phyloP scores from a whole-genome alignment of 2,113 vertebrate species.

The Ornithorhynchus anatinus region DNA sequence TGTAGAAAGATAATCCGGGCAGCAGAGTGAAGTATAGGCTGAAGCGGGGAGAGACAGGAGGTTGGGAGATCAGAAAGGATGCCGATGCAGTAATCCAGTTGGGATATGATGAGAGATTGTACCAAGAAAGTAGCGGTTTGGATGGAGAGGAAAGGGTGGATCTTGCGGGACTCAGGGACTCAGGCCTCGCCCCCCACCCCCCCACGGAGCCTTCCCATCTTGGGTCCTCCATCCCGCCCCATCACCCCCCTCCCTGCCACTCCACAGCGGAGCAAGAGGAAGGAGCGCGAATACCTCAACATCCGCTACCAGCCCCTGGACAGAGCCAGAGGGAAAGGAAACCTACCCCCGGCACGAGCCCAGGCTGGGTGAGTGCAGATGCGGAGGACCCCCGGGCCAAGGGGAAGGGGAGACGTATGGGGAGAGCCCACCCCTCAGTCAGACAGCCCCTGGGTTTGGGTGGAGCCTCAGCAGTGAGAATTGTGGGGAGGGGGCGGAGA shows the following conservation, averaged over 20 bases:
- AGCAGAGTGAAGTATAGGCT: too few species aligned
- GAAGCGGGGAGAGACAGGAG: too few species aligned
- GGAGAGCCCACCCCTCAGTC: not conserved
- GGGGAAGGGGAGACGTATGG: not conserved
- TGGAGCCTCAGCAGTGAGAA: too few species aligned
- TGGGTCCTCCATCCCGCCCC: not conserved
- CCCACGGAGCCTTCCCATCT: not conserved
- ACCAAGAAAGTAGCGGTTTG: too few species aligned
- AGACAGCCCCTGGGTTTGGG: not conserved
- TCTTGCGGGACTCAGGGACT: too few species aligned
- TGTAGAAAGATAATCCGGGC: too few species aligned
- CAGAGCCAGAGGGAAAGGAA: constrained; percentile 72
- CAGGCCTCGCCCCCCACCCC: too few species aligned
- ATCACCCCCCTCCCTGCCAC: not conserved
- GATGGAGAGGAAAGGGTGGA: too few species aligned
- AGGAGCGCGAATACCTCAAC: constrained; percentile 81
- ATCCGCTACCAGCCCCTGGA: constrained; percentile 76
- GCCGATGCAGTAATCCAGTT: too few species aligned
- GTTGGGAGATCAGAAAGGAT: too few species aligned
- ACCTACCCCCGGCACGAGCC: constrained; percentile 62
- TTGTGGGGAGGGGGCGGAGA: too few species aligned
- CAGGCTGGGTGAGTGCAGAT: constrained; percentile 69
- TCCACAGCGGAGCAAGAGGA: constrained; percentile 71
- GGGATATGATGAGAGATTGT: too few species aligned
- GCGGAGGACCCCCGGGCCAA: not conserved